phyloP scores from a whole-genome alignment of 2,113 vertebrate genomes.

The Plestiodon gilberti region DNA sequence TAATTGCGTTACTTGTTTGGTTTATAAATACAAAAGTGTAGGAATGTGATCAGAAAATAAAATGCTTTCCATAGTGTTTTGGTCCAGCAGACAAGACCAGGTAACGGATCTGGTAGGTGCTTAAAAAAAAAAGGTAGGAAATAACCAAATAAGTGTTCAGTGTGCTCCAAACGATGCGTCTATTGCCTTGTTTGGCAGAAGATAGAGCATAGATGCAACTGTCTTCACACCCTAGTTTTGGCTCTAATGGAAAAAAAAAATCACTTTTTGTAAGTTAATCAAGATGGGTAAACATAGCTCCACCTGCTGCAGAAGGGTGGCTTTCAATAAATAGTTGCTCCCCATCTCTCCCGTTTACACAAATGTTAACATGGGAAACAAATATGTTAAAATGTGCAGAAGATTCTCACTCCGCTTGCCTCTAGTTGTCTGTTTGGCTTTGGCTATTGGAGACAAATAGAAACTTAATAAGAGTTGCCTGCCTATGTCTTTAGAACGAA shows the following conservation, averaged over 20 bases:
- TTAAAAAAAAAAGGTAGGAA: too few relatives aligned
- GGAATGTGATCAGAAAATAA: background rate
- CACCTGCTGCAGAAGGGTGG: background rate
- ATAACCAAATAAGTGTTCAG: background rate
- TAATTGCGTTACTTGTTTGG: background rate
- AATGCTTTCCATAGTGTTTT: background rate
- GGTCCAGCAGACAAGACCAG: background rate
- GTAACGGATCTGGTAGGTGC: background rate
- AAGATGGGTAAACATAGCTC: too few relatives aligned
- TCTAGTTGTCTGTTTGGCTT: constrained; percentile 30
- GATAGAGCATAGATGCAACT: background rate
- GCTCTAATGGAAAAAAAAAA: background rate
- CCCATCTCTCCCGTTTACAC: too few relatives aligned
- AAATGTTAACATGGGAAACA: background rate
- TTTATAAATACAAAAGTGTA: background rate
- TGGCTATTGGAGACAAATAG: accelerated
- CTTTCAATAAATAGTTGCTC: background rate
- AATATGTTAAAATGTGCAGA: accelerated
- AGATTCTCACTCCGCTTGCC: background rate
- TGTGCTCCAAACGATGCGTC: background rate
- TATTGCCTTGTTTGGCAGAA: background rate
- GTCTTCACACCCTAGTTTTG: background rate
- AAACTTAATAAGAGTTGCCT: background rate
- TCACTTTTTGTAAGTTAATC: background rate
- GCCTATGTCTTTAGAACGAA: constrained; percentile 35